These are phyloP conservation scores for Akabosia matsudoensis DNA, from an alignment of 1,140 invertebrate species.

Conservation along the genomic window DNA sequence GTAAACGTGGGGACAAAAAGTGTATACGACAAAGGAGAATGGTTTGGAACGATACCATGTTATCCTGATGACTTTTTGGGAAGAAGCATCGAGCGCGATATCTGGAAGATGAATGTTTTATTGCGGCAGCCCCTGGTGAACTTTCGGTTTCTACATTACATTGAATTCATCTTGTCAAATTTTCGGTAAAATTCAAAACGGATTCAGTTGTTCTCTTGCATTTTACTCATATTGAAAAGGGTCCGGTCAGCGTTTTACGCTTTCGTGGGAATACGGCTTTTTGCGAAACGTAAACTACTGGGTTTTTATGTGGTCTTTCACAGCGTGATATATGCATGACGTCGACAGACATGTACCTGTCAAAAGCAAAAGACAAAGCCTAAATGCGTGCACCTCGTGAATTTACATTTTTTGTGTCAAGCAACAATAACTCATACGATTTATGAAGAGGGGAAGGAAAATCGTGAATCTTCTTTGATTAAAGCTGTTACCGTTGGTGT, in stretches of 20 bases:
- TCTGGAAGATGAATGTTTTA: conserved; percentile 10
- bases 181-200: not conserved
- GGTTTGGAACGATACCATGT: not conserved
- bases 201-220: not conserved
- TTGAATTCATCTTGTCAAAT: conserved; percentile 1
- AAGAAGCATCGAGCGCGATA: not conserved
- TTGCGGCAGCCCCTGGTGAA: not conserved
- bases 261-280: too few species aligned
- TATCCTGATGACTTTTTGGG: not conserved
- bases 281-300: not conserved
- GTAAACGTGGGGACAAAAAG: too few species aligned
- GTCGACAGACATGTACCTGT: conserved; percentile 16
- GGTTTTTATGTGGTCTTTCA: not conserved
- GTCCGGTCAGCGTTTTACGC: too few species aligned
- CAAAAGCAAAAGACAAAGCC: not conserved
- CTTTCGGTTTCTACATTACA: not conserved
- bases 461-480: too few species aligned
- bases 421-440: too few species aligned
- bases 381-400: not conserved
- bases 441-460: too few species aligned
- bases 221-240: not conserved
- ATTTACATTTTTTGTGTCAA: not conserved
- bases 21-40: too few species aligned
- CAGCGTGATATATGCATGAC: not conserved
- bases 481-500: too few species aligned